These are phyloP conservation scores for Gnathonemus echidnorhynchus DNA, from an alignment of 2,113 vertebrate species.

Conservation along the genomic window DNA sequence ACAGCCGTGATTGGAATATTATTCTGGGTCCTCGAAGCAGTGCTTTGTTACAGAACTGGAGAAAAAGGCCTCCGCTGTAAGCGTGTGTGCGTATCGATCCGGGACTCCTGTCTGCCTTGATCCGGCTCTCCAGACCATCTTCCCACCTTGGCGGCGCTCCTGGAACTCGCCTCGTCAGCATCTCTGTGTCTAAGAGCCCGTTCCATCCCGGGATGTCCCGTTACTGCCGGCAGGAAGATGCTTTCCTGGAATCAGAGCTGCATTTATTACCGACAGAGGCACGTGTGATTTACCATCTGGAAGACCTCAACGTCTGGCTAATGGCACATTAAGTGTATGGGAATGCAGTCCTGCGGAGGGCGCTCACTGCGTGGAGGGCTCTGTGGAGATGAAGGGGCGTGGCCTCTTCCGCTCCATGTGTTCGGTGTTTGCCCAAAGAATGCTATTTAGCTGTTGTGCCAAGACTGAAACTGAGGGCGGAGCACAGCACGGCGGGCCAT, in stretches of 20 bases:
- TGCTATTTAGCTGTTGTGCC: not conserved
- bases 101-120: constrained; percentile 9
- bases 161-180: not conserved
- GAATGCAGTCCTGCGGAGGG: not conserved
- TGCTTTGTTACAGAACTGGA: not conserved
- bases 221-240: not conserved
- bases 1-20: not conserved
- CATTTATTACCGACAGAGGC: not conserved
- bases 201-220: not conserved
- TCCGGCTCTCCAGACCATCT: not conserved
- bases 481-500: not conserved
- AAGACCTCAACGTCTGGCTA: not conserved
- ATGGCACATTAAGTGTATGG: not conserved
- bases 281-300: not conserved
- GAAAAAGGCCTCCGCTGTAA: not conserved
- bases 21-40: not conserved
- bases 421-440: not conserved
- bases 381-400: not conserved
- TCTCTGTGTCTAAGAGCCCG: not conserved
- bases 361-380: too few relatives aligned
- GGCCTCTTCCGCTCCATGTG: not conserved
- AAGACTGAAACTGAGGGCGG: not conserved
- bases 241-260: not conserved
- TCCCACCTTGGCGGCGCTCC: not conserved
- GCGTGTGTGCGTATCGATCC: not conserved